Base-by-base conservation (phyloP, 2,797 vertebrate genomes). In the Sebastes vulpes region DNA sequence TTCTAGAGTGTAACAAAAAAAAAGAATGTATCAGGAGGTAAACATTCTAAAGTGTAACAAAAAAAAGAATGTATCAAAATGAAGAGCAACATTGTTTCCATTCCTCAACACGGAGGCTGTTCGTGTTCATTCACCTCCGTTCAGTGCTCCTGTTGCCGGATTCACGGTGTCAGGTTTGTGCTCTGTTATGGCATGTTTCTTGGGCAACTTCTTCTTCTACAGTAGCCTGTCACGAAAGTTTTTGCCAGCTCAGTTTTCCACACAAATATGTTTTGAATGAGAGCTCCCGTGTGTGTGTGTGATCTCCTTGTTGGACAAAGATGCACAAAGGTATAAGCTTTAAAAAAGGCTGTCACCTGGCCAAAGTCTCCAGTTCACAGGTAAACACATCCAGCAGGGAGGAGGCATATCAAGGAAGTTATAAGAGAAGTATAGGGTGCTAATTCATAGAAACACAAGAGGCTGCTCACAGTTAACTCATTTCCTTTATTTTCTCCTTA, bases 131-230 rank as follows among this genome's bases (percentile, higher is more conserved):
- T 91, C 89, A 81, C 65, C 79, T 87, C 81, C 59, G 78, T 10
- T 54, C 75, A 32, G 82, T 81, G 81, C 89, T 90, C 81, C 68
- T 65, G 81, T 91, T 89, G 79, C 88, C 75, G 74, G 63, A 80
- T 75, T 75, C 78, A 21, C 60, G 83, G 91, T 92, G 85, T 91
- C 92, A 75, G 85, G 87, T 92, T 92, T 75, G 72, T 3, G 89
- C 77, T 72, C 75, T 91, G 91, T 93, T 29, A 77, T 78, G 87
- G 83, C 90, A 87, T 91, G 93, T 93, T 87, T 83, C 14, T 83
- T 70, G 89, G 89, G 89, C 90, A 88, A 86, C 89, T 90, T 88
- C 2, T 70, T 89, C 82, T 70, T 89, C 82, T 85, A 88, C 90
- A 90, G 91, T 83, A 89, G 89, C 86, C 79, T 90, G 87, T 87